Evolutionary conservation across 1,140 invertebrate genomes (phyloP).

Genomic region (Bombus haemorrhoidalis): DNA sequence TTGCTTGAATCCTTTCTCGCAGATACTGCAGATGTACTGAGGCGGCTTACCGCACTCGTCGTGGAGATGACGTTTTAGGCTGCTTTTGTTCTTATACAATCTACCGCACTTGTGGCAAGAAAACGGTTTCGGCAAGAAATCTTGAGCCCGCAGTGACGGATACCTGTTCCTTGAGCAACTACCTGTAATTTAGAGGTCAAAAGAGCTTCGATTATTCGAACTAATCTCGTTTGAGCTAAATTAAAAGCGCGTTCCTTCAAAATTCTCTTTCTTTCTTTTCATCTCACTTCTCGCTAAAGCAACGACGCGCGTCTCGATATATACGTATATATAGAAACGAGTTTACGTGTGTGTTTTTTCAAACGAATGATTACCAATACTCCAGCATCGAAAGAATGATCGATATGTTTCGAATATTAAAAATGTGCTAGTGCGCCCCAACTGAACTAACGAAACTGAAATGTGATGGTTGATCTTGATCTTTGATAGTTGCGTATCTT

Average conservation of each 20-base stretch:
- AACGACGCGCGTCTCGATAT: neutral
- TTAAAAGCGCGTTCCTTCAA: conserved; percentile 3
- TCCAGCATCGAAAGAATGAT: neutral
- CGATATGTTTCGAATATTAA: neutral
- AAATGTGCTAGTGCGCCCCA: neutral
- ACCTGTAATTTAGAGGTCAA: conserved; percentile 72
- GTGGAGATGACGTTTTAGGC: conserved; percentile 71
- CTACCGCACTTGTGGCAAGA: conserved; percentile 78
- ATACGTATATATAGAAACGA: neutral
- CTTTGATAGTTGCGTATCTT: conserved; percentile 12
- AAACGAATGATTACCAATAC: neutral
- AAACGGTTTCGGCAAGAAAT: conserved; percentile 46
- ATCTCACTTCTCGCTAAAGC: neutral
- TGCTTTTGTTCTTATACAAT: conserved; percentile 79
- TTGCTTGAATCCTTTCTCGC: conserved; percentile 73
- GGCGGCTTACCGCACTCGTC: conserved; percentile 74
- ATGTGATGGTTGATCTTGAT: neutral
- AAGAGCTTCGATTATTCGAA: conserved; percentile 62
- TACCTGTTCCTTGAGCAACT: conserved; percentile 22
- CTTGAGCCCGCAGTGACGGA: conserved; percentile 21
- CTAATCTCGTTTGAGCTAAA: conserved; percentile 1
- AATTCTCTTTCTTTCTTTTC: neutral
- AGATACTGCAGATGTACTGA: conserved; percentile 71
- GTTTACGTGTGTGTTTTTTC: neutral
- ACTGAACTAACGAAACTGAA: neutral